Evolutionary conservation across 2,888 invertebrate species (phyloP).

Genomic region (Folsomia manolachei): DNA sequence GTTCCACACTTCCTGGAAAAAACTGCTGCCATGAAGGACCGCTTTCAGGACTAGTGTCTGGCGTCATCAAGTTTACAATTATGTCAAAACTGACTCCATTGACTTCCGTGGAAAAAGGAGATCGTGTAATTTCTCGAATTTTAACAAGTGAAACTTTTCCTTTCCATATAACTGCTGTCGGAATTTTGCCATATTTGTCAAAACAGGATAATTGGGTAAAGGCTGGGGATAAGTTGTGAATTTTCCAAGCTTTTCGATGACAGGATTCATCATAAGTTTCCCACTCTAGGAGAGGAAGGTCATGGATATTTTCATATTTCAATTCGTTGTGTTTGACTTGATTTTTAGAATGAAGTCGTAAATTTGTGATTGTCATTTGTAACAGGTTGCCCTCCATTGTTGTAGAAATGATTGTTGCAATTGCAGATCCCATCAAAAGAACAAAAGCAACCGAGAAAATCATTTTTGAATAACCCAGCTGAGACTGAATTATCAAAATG

Average conservation of each 20-base stretch:
- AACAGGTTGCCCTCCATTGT: not conserved
- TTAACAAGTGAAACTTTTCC: constrained; percentile 40
- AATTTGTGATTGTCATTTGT: not conserved
- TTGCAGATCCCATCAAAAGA: not conserved
- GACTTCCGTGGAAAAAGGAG: not conserved
- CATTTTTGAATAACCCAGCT: constrained; percentile 23
- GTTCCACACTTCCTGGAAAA: constrained; percentile 29
- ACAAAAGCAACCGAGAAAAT: constrained; percentile 7
- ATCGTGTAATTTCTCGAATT: constrained; percentile 19
- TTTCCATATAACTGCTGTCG: constrained; percentile 39
- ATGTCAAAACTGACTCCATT: constrained; percentile 34
- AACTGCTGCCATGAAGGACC: constrained; percentile 28
- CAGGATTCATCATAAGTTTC: constrained; percentile 44
- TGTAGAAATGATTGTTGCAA: not conserved
- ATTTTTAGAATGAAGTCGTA: not conserved
- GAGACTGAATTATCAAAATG: constrained; percentile 20
- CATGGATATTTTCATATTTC: too few relatives aligned
- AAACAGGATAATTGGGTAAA: constrained; percentile 45
- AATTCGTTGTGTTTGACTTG: too few relatives aligned
- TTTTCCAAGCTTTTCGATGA: constrained; percentile 45
- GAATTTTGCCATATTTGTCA: constrained; percentile 25
- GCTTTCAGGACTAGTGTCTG: not conserved
- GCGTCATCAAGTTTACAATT: constrained; percentile 22
- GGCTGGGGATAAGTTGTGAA: constrained; percentile 30
- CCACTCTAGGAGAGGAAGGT: constrained; percentile 30